phyloP scores from a whole-genome alignment of 2,113 vertebrate genomes.

The Channa argus region DNA sequence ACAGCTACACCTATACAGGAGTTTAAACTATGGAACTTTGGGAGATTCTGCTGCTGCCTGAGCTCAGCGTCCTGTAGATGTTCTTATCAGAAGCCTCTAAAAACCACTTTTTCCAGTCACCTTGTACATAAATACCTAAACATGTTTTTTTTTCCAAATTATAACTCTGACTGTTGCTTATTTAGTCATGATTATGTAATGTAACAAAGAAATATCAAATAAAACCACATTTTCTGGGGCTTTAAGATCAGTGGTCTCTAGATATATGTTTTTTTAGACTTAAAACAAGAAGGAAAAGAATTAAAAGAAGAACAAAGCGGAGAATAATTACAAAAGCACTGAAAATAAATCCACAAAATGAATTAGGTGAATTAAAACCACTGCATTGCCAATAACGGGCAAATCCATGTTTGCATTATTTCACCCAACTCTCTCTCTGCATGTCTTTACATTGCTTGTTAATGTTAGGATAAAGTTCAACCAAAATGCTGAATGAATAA shows the following conservation, averaged over 20 bases:
- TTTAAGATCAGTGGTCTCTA: neutral
- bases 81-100: neutral
- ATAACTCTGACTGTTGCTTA: neutral
- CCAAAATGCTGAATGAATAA: neutral
- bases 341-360: no score
- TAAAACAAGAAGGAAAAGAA: no score
- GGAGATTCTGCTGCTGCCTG: neutral
- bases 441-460: neutral
- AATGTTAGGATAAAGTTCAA: neutral
- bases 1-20: neutral
- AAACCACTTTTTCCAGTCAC: conserved; percentile 26
- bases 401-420: neutral
- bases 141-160: no score
- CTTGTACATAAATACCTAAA: neutral
- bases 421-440: neutral
- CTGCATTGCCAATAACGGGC: no score
- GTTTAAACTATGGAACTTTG: conserved; percentile 24
- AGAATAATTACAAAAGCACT: no score
- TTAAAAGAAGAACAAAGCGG: no score
- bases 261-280: no score
- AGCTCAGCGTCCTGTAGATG: conserved; percentile 19
- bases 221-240: neutral
- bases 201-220: neutral
- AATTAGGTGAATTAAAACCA: no score
- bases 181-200: neutral